Evolutionary conservation across 2,888 invertebrate species (phyloP).

Genomic region (Ischnura elegans): DNA sequence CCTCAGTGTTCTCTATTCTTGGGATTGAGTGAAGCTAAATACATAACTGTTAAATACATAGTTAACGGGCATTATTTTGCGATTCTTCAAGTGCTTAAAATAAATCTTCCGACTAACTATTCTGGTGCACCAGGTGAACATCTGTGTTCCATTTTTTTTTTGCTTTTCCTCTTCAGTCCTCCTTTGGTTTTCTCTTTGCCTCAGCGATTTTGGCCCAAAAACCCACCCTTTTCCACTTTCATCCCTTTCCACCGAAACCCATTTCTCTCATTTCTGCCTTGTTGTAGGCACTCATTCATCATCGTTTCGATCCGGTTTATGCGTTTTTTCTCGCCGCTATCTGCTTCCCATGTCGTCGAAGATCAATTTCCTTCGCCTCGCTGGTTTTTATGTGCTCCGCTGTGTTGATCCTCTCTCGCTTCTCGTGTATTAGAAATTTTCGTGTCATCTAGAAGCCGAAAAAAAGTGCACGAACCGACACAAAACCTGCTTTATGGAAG

Average conservation of each 20-base stretch:
- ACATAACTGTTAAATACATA: too few species aligned
- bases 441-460: neutral
- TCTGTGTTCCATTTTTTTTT: neutral
- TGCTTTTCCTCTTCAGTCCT: neutral
- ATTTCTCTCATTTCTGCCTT: neutral
- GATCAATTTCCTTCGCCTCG: neutral
- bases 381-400: neutral
- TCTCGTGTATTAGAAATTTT: neutral
- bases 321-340: neutral
- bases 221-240: too few species aligned
- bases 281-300: conserved; percentile 17
- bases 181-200: neutral
- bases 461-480: neutral
- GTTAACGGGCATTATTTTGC: too few species aligned
- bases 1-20: too few species aligned
- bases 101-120: too few species aligned
- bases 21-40: too few species aligned
- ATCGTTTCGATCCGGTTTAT: neutral
- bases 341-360: conserved; percentile 6
- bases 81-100: too few species aligned
- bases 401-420: neutral
- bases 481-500: neutral
- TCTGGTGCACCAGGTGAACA: too few species aligned
- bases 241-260: neutral
- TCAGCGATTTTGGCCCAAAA: too few species aligned